Base-by-base conservation (phyloP, 2,113 vertebrate species). In the Ceuthmochares aereus region DNA sequence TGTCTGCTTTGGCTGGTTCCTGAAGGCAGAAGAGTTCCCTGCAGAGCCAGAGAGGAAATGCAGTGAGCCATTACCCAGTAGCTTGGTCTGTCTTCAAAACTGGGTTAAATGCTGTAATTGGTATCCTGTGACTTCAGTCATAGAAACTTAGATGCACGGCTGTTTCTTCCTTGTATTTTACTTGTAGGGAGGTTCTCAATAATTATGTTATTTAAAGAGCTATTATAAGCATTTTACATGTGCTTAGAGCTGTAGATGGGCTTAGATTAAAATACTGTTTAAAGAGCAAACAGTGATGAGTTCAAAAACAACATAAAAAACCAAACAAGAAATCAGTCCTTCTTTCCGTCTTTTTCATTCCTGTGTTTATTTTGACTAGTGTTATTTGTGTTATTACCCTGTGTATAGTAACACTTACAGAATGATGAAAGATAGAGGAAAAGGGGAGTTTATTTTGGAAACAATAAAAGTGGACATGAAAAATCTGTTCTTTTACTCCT, bases 391-490 rank as follows among this genome's bases (percentile, higher is more conserved):
- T 45, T 34, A 6, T 8, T 90, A 18, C n/a, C 4, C 34, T 49
- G 27, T 2, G 3, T n/a, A 36, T 43, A 51, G 58, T 76, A 75
- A 14, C 37, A 29, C 34, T 74, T 64, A 62, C 60, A 58, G 45
- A 75, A 36, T 70, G 55, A 30, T 76, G 47, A 69, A 80, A 90
- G 63, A 51, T 43, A 82, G 79, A 89, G 58, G 81, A 59, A 62
- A 85, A 72, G 15, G 22, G 87, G n/a, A 55, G 34, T 91, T 94
- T 83, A n/a, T 94, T 80, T 83, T 75, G 32, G 55, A 88, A 93
- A 63, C 32, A 70, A 19, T 80, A 69, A 70, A 90, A 84, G 32
- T 2, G 2, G 75, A 84, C 1, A 0, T 83, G 72, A 88, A 80
- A 89, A 64, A 47, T 47, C 12, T 43, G 8, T 47, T 52, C 9